A percentile compares a stretch with the other conserved stretches of the same genome.
Conservation (phyloP, 92 coral and sea anemone genomes). For the Porites rus region DNA sequence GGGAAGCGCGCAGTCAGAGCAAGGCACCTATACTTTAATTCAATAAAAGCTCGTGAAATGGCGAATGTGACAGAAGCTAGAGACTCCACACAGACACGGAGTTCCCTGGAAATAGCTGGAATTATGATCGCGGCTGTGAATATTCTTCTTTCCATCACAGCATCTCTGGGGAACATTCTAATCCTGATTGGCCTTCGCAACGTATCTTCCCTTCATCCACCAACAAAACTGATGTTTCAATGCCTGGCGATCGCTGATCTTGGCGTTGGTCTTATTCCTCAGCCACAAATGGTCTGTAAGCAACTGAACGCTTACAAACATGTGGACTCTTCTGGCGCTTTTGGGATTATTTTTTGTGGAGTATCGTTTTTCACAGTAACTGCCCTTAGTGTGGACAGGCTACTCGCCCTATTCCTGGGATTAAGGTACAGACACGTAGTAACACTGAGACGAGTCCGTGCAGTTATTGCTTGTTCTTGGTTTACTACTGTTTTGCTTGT, state of each 20-base stretch:
- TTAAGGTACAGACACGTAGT: slow-evolving; percentile 12
- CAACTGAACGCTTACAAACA: too few species aligned
- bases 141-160: slow-evolving; percentile 12
- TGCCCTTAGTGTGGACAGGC: slow-evolving; percentile 17
- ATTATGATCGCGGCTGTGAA: not conserved
- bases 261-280: not conserved
- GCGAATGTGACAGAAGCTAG: too few species aligned
- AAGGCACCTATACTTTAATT: too few species aligned
- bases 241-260: slow-evolving; percentile 14
- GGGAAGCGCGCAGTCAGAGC: too few species aligned
- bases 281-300: not conserved
- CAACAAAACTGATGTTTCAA: slow-evolving; percentile 1
- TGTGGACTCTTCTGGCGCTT: not conserved
- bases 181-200: not conserved
- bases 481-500: not conserved
- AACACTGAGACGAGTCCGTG: not conserved
- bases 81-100: too few species aligned
- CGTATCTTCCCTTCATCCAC: not conserved
- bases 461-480: not conserved
- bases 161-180: not conserved
- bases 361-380: slow-evolving; percentile 5
- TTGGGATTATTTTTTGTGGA: not conserved
- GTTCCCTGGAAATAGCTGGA: too few species aligned
- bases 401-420: slow-evolving; percentile 3
- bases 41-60: too few species aligned